These are phyloP conservation scores for Amblyornis subalaris DNA, from an alignment of 2,113 vertebrate species.

Conservation along the genomic window DNA sequence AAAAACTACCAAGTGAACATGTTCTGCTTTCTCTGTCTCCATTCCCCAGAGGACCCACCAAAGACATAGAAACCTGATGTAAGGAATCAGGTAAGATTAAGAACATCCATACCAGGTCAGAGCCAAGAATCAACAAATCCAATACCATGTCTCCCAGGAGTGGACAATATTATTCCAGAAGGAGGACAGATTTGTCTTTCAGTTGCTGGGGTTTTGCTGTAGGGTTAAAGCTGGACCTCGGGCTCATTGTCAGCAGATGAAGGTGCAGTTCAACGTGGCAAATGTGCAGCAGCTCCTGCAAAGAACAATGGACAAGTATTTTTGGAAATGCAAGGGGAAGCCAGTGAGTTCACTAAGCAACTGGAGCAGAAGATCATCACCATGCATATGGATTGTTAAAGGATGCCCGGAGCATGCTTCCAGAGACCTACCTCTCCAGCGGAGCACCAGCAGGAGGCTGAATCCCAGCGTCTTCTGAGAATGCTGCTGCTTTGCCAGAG, in stretches of 20 bases:
- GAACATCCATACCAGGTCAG: neutral
- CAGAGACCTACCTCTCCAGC: neutral
- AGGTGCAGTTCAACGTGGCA: neutral
- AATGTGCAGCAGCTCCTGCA: neutral
- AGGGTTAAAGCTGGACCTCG: neutral
- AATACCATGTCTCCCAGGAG: neutral
- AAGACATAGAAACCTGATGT: neutral
- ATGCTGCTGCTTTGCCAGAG: neutral
- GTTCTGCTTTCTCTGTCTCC: neutral
- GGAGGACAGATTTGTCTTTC: neutral
- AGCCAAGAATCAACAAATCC: neutral
- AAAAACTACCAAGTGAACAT: neutral
- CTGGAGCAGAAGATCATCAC: neutral
- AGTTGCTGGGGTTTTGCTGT: neutral
- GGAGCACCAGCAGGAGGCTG: neutral
- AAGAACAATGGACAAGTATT: neutral
- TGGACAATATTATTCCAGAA: neutral
- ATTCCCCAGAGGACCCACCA: neutral
- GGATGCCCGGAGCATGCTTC: neutral
- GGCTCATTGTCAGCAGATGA: neutral
- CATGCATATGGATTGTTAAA: neutral
- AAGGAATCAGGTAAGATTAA: neutral
- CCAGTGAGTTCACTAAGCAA: neutral
- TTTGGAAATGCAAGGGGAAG: neutral
- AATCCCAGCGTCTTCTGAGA: neutral